Conservation (phyloP, 2,113 vertebrate genomes). For the Eonycteris spelaea region DNA sequence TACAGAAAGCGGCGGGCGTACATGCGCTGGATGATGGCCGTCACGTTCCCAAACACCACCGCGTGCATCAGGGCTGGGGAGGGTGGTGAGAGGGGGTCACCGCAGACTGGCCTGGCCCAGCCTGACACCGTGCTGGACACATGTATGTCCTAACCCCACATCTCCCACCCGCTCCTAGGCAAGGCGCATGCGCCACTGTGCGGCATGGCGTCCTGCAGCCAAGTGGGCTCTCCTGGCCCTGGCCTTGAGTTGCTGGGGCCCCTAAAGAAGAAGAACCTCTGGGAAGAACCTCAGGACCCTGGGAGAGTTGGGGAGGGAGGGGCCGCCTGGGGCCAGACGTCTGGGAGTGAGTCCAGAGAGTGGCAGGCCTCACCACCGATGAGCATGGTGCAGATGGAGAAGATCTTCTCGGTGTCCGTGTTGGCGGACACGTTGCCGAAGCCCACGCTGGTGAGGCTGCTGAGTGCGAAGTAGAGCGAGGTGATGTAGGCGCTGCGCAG, state of each 20-base stretch:
- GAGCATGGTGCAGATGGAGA: slow-evolving; percentile 84
- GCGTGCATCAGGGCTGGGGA: slow-evolving; percentile 82
- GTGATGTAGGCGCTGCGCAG: slow-evolving; percentile 81
- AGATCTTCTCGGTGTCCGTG: slow-evolving; percentile 82
- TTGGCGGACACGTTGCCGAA: slow-evolving; percentile 83
- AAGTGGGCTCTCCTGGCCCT: not conserved
- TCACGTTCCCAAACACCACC: slow-evolving; percentile 83
- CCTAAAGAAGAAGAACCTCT: not conserved
- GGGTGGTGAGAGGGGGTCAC: slow-evolving; percentile 15
- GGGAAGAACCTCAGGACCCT: not conserved
- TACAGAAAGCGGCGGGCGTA: slow-evolving; percentile 83
- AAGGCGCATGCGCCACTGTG: not conserved
- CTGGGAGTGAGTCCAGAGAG: not conserved
- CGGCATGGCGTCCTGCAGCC: not conserved
- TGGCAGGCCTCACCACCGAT: slow-evolving; percentile 77
- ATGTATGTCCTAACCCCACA: not conserved
- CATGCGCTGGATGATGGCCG: slow-evolving; percentile 84
- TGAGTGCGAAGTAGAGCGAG: slow-evolving; percentile 82
- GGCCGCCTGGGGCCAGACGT: not conserved
- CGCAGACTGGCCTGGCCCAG: not conserved
- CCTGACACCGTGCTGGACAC: not conserved
- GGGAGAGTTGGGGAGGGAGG: not conserved
- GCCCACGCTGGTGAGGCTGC: slow-evolving; percentile 82
- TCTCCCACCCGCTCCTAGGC: not conserved
- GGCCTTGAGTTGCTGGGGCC: not conserved